Evolutionary conservation across 2,888 invertebrate genomes (phyloP).

Genomic region (Drosophila putrida): DNA sequence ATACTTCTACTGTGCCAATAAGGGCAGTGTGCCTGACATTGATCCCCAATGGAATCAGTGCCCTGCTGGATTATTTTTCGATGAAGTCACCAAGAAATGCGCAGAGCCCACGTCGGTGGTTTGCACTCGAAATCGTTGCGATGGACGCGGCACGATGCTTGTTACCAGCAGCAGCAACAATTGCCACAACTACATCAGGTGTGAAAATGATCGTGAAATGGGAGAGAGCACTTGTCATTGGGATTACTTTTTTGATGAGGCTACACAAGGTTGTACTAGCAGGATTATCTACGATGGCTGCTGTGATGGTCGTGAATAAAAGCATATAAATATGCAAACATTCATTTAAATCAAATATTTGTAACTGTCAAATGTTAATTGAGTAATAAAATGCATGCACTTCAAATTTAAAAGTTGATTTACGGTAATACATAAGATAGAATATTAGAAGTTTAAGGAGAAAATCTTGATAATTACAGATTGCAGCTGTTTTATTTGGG

Average conservation of each 20-base stretch:
- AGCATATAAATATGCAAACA: no score
- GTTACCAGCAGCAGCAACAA: conserved; percentile 71
- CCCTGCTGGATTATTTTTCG: conserved; percentile 71
- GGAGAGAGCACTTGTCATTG: conserved; percentile 59
- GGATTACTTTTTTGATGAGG: conserved; percentile 80
- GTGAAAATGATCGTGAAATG: conserved; percentile 53
- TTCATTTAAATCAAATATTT: neutral
- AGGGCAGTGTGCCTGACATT: conserved; percentile 57
- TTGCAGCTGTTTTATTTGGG: no score
- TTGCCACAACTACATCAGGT: conserved; percentile 76
- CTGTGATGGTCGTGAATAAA: conserved; percentile 66
- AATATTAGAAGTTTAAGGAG: no score
- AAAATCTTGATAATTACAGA: no score
- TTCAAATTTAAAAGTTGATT: neutral
- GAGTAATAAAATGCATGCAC: conserved; percentile 8
- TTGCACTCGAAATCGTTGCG: conserved; percentile 81
- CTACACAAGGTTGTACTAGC: conserved; percentile 60
- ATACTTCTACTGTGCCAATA: conserved; percentile 69
- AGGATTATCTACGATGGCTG: conserved; percentile 66
- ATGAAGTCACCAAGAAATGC: conserved; percentile 52
- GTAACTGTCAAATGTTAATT: neutral
- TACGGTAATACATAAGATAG: no score
- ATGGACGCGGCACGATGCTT: conserved; percentile 73
- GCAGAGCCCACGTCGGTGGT: conserved; percentile 52
- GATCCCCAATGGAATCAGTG: conserved; percentile 78